Evolutionary conservation across 2,113 vertebrate genomes (phyloP).

Genomic region (Mustela lutreola): DNA sequence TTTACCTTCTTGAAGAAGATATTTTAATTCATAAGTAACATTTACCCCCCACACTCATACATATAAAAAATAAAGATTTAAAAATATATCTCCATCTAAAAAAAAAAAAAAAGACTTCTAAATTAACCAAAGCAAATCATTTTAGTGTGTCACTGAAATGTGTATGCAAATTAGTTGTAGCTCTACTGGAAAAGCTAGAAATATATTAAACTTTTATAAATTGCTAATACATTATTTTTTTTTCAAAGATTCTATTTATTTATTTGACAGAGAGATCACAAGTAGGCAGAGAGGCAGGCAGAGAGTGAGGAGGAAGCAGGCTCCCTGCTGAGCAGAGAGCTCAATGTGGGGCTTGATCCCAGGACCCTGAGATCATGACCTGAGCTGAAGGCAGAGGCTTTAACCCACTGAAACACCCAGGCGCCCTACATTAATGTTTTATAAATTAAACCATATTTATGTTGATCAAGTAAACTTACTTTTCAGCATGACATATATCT

Average conservation of each 20-base stretch:
- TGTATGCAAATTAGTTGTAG: background rate
- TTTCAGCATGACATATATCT: background rate
- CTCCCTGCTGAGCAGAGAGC: too few species aligned
- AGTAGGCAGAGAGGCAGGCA: too few species aligned
- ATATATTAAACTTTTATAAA: constrained; percentile 15
- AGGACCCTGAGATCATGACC: too few species aligned
- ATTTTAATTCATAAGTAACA: constrained; percentile 20
- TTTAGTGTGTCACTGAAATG: background rate
- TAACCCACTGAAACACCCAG: too few species aligned
- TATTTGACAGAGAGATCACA: too few species aligned
- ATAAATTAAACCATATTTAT: background rate
- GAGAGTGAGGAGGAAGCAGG: too few species aligned
- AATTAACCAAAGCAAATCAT: background rate
- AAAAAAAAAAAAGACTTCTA: background rate
- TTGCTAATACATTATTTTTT: background rate
- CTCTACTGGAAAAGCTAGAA: background rate
- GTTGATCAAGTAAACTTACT: background rate
- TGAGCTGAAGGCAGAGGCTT: too few species aligned
- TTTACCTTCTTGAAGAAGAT: background rate
- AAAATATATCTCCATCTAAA: background rate
- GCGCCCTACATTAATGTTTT: background rate
- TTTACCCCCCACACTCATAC: background rate
- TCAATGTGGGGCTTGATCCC: too few species aligned
- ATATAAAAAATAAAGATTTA: constrained; percentile 25
- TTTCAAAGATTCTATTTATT: too few species aligned